Evolutionary conservation across 2,797 vertebrate species (phyloP).

Genomic region (Sebastes minor): DNA sequence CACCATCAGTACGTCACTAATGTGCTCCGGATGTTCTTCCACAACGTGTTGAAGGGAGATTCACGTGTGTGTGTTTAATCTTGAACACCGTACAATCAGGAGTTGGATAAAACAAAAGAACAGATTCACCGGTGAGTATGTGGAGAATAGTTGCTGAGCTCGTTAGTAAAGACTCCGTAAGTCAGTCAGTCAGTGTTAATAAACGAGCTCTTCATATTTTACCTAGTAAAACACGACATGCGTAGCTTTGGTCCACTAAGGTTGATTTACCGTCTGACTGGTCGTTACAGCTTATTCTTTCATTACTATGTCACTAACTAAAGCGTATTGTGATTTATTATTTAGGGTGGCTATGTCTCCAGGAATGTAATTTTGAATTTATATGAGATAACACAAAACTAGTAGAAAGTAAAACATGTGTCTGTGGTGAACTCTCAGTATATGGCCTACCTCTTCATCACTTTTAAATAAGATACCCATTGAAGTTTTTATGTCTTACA

Average conservation of each 20-base stretch:
- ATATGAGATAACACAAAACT: neutral
- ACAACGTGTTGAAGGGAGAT: constrained; percentile 67
- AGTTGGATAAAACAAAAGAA: neutral
- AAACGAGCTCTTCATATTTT: neutral
- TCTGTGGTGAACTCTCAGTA: neutral
- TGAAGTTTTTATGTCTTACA: neutral
- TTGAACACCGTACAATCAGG: neutral
- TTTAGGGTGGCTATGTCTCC: neutral
- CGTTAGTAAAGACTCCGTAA: neutral
- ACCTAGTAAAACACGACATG: neutral
- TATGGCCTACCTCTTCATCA: neutral
- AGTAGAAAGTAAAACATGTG: neutral
- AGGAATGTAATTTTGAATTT: neutral
- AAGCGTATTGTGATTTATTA: too few species aligned
- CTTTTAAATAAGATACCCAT: neutral
- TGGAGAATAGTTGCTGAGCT: rapidly evolving
- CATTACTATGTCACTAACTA: neutral
- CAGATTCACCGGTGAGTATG: constrained; percentile 49
- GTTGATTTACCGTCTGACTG: neutral
- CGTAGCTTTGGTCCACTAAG: neutral
- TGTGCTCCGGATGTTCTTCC: constrained; percentile 63
- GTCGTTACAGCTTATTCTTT: neutral
- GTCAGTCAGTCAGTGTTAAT: neutral
- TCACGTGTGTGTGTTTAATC: constrained; percentile 65
- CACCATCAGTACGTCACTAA: constrained; percentile 1